Evolutionary conservation across 2,113 vertebrate species (phyloP).

Genomic region (Eulemur rufifrons): DNA sequence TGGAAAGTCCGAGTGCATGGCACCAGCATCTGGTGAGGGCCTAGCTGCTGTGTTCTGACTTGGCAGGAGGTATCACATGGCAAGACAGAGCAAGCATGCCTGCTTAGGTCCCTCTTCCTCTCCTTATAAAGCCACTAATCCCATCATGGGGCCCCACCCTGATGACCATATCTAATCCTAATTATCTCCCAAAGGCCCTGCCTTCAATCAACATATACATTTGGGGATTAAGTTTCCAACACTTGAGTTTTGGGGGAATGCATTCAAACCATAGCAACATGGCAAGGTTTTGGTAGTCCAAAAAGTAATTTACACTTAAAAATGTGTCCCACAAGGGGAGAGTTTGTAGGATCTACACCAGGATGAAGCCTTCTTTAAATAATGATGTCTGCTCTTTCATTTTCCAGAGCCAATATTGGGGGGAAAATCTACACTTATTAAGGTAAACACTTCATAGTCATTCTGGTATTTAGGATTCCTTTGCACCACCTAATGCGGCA

Average conservation of each 20-base stretch:
- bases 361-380: neutral
- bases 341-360: neutral
- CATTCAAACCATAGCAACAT: neutral
- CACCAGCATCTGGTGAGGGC: neutral
- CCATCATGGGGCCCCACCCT: neutral
- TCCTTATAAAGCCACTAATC: neutral
- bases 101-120: neutral
- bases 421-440: neutral
- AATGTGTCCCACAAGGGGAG: no score
- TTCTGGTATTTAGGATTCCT: neutral
- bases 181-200: neutral
- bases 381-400: neutral
- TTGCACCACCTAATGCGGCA: neutral
- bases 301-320: neutral
- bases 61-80: neutral
- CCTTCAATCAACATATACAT: neutral
- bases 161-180: neutral
- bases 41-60: neutral
- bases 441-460: rapidly evolving
- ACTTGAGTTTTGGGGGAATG: neutral
- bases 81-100: neutral
- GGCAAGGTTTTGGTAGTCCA: neutral
- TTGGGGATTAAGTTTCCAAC: neutral
- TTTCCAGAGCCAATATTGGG: neutral
- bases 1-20: neutral